These are phyloP conservation scores for Bombus affinis DNA, from an alignment of 1,140 invertebrate genomes.

Conservation along the genomic window DNA sequence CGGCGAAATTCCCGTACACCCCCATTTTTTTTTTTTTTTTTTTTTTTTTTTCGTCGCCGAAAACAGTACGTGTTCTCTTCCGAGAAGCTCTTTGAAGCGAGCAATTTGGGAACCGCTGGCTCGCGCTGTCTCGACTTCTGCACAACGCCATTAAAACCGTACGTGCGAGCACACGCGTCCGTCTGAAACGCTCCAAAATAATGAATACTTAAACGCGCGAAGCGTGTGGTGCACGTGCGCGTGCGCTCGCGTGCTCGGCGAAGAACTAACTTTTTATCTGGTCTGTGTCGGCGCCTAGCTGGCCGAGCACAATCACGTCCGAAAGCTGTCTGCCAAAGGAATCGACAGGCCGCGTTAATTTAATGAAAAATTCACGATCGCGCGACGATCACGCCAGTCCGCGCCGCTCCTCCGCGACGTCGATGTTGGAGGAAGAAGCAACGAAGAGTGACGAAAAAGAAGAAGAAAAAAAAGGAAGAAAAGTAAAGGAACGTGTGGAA, in stretches of 20 bases:
- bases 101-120: background rate
- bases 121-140: background rate
- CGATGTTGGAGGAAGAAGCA: background rate
- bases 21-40: too few species aligned
- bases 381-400: slow-evolving; percentile 23
- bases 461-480: background rate
- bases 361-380: slow-evolving; percentile 62
- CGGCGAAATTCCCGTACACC: too few species aligned
- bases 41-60: background rate
- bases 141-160: slow-evolving; percentile 39
- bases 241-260: background rate
- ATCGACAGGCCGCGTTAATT: slow-evolving; percentile 67
- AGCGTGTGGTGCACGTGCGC: background rate
- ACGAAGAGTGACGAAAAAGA: slow-evolving; percentile 6
- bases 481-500: slow-evolving; percentile 48
- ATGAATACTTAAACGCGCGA: slow-evolving; percentile 32
- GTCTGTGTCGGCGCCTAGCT: background rate
- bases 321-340: slow-evolving; percentile 37
- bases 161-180: slow-evolving; percentile 32
- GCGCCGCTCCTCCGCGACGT: background rate
- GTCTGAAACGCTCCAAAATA: slow-evolving; percentile 27
- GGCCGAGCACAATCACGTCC: background rate
- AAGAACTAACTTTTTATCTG: slow-evolving; percentile 38
- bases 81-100: background rate
- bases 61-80: background rate